phyloP scores from a whole-genome alignment of 2,888 invertebrate species.

The Athripsodes cinereus region DNA sequence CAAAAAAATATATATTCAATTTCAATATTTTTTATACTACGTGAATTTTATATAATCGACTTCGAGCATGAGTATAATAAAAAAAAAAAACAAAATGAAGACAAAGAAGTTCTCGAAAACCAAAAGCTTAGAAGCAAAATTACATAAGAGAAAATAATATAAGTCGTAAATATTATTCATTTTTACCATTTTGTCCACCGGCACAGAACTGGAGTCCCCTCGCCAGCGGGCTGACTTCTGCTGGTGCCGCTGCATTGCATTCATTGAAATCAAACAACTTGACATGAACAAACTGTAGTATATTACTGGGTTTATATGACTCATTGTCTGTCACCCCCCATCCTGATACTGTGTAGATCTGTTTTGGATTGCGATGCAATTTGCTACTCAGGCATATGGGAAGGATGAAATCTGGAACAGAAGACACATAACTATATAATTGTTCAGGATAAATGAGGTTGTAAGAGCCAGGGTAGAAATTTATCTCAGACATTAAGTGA shows the following conservation, averaged over 20 bases:
- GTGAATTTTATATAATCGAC: no score
- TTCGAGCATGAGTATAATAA: no score
- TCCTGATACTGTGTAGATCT: slow-evolving; percentile 19
- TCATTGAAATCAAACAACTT: slow-evolving; percentile 18
- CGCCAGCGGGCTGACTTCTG: slow-evolving; percentile 37
- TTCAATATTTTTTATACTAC: no score
- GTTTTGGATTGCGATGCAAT: neutral
- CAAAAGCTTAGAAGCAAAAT: no score
- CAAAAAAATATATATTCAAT: no score
- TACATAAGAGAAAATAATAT: no score
- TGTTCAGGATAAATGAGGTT: no score
- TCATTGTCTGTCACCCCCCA: slow-evolving; percentile 22
- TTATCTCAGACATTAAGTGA: no score
- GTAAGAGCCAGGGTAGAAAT: no score
- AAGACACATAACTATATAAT: neutral
- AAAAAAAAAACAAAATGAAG: no score
- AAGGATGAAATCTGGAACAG: slow-evolving; percentile 32
- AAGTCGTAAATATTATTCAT: neutral
- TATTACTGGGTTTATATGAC: slow-evolving; percentile 1
- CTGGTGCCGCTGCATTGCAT: slow-evolving; percentile 19
- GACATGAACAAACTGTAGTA: slow-evolving; percentile 16
- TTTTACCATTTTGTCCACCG: slow-evolving; percentile 27
- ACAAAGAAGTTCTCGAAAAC: no score
- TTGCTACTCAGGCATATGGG: slow-evolving; percentile 34
- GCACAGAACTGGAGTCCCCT: slow-evolving; percentile 31